Evolutionary conservation across 2,113 vertebrate species (phyloP), one percentile per base, ranked within the genome.

Genomic region (Mirza zaza): DNA sequence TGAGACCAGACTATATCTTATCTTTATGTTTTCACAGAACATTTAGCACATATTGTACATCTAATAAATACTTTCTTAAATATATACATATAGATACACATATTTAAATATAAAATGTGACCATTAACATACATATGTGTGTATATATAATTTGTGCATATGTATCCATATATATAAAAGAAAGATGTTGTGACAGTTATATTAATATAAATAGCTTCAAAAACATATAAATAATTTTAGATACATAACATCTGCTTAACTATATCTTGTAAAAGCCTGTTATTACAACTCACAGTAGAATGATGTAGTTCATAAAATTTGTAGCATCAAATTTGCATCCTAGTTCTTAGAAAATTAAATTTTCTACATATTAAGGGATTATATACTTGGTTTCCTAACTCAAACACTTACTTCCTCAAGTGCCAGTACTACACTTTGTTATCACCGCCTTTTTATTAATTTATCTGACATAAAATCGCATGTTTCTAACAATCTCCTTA

Each of bases 231-330:
- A 42, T 65, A 85, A 80, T 76, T 87, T 80, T 92, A 75, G 52
- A 1, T 95, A 14, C 15, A n/a, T 76, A 45, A 36, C 13, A 79
- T 7, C 65, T 59, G n/a, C 25, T 79, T 61, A 75, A 20, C 17
- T 79, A 20, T 25, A 63, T 25, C 45, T 88, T 92, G 20, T 77
- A 85, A 95, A 95, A 90, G 48, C 71, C 70, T 87, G n/a, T 42
- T 73, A 36, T 68, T 68, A 83, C 7, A 67, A 52, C 23, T 68
- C 25, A 84, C 55, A 76, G 63, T 18, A 73, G 61, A 87, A 73
- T 63, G 4, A 4, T 71, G 6, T 8, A 76, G 23, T 45, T 75
- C 6, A 63, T 59, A 88, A 63, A 70, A 2, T 13, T 88, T 61
- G 34, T 0, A 61, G 9, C 6, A 77, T 32, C 9, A 73, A 50